Conservation (phyloP, 2,113 vertebrate species). For the Symphodus melops region DNA sequence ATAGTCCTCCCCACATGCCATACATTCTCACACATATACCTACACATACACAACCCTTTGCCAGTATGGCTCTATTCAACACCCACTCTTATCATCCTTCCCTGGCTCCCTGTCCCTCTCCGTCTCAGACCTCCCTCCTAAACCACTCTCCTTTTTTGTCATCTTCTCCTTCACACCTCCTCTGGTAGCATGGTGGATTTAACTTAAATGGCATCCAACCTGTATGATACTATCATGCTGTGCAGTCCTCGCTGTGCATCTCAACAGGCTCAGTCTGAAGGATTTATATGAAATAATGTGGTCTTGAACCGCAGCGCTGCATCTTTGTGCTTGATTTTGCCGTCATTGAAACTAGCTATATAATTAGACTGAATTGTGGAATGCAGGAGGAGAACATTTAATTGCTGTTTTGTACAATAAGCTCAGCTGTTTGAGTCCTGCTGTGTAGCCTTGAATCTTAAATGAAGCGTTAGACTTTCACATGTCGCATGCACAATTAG, state of each 20-base stretch:
- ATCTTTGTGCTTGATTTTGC: conserved; percentile 8
- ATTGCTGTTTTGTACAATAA: conserved; percentile 46
- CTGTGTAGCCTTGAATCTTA: conserved; percentile 50
- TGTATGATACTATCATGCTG: background rate
- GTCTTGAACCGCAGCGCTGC: background rate
- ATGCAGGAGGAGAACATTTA: conserved; percentile 34
- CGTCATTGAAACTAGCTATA: conserved; percentile 7
- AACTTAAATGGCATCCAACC: background rate
- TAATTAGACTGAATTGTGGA: conserved; percentile 32
- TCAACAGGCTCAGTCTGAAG: background rate
- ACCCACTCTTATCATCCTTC: background rate
- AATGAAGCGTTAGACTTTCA: conserved; percentile 28
- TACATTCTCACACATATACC: conserved; percentile 28
- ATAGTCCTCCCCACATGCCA: conserved; percentile 51
- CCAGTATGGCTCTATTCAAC: conserved; percentile 38
- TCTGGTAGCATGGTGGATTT: conserved; percentile 14
- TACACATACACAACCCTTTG: conserved; percentile 16
- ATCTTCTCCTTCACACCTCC: background rate
- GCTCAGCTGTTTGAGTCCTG: conserved; percentile 36
- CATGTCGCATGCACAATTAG: conserved; percentile 34
- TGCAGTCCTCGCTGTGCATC: background rate
- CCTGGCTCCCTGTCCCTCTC: background rate
- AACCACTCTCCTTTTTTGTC: background rate
- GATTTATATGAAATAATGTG: background rate
- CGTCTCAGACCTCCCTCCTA: conserved; percentile 13